Evolutionary conservation across 2,113 vertebrate species (phyloP).

Genomic region (Anhinga rufa): DNA sequence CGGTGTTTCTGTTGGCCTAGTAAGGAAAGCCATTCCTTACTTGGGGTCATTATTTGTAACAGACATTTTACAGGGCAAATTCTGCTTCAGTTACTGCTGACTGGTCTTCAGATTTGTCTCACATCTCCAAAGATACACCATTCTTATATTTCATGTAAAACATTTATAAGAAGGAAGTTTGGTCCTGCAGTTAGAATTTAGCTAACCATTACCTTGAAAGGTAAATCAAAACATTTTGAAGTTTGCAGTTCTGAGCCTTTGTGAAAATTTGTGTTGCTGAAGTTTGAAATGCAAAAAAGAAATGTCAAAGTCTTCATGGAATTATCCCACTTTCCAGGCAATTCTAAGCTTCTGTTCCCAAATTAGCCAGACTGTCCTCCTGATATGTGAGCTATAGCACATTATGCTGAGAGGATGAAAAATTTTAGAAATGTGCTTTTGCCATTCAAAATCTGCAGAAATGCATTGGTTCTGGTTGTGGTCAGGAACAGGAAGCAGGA

Average conservation of each 20-base stretch:
- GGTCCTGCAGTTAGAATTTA: neutral
- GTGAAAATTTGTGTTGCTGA: neutral
- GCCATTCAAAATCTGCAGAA: neutral
- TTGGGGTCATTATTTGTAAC: neutral
- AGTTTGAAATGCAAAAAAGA: neutral
- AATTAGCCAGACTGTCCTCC: neutral
- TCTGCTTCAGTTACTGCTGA: neutral
- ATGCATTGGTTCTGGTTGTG: neutral
- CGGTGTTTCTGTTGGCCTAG: neutral
- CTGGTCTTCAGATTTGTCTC: neutral
- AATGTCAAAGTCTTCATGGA: neutral
- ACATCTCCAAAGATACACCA: neutral
- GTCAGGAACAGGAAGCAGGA: neutral
- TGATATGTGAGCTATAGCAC: neutral
- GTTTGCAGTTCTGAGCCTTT: neutral
- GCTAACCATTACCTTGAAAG: neutral
- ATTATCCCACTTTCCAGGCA: neutral
- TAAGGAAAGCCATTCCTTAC: neutral
- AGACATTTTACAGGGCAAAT: neutral
- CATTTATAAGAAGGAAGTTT: neutral
- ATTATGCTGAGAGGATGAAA: neutral
- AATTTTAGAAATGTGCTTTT: neutral
- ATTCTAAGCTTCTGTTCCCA: neutral
- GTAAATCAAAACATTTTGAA: neutral
- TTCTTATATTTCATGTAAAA: neutral